Conservation (phyloP, 2,888 invertebrate genomes). For the Hesperia comma region DNA sequence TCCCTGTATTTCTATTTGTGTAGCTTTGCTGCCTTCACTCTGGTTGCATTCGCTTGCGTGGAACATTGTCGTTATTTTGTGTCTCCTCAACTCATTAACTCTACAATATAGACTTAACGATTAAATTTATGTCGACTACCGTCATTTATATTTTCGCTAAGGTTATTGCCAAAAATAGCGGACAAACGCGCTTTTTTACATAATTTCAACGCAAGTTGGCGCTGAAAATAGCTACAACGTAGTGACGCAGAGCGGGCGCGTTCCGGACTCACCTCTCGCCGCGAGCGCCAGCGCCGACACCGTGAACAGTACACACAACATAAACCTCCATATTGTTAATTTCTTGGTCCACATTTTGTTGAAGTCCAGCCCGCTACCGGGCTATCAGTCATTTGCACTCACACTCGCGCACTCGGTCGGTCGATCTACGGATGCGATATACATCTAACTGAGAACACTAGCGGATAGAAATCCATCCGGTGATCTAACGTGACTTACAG, state of each 20-base stretch:
- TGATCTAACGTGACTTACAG: constrained; percentile 62
- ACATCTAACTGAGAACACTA: constrained; percentile 70
- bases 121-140: constrained; percentile 59
- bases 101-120: constrained; percentile 28
- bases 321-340: constrained; percentile 79
- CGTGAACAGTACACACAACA: constrained; percentile 77
- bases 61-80: constrained; percentile 32
- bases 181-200: constrained; percentile 82
- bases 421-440: constrained; percentile 68
- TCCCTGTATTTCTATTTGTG: constrained; percentile 84
- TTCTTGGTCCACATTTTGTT: constrained; percentile 81
- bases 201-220: constrained; percentile 83
- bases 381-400: constrained; percentile 82
- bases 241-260: constrained; percentile 72
- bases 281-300: constrained; percentile 71
- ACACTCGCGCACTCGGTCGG: constrained; percentile 81
- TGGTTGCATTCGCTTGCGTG: constrained; percentile 45
- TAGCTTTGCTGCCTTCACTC: constrained; percentile 69
- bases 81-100: constrained; percentile 36
- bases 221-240: constrained; percentile 77
- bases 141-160: constrained; percentile 70
- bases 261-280: constrained; percentile 75
- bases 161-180: constrained; percentile 81
- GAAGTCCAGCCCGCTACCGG: constrained; percentile 74
- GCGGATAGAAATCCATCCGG: constrained; percentile 50